Conservation (phyloP, 2,113 vertebrate species). For the Arizona elegans region DNA sequence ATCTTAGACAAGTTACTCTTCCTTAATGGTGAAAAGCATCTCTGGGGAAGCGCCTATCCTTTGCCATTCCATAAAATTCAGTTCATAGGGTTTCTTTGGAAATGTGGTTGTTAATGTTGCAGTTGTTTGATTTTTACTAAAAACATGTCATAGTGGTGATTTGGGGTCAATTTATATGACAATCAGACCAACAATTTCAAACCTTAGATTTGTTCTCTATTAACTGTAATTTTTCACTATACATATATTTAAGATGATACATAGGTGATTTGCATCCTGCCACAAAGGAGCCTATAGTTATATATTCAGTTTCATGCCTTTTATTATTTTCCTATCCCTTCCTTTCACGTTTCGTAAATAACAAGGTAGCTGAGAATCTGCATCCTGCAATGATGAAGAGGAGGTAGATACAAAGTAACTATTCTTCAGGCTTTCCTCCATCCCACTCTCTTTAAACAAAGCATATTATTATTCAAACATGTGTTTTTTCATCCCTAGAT, state of each 20-base stretch:
- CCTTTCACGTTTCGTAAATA: slow-evolving; percentile 1
- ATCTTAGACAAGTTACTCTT: background rate
- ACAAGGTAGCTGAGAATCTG: slow-evolving; percentile 28
- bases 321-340: slow-evolving; percentile 12
- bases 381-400: background rate
- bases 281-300: background rate
- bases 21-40: background rate
- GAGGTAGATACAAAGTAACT: slow-evolving; percentile 25
- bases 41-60: background rate
- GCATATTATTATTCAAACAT: slow-evolving; percentile 25
- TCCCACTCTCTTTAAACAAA: slow-evolving; percentile 49
- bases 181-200: background rate
- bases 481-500: slow-evolving; percentile 29
- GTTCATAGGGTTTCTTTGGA: background rate
- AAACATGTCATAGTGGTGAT: background rate
- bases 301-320: slow-evolving; percentile 18
- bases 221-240: background rate
- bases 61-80: background rate
- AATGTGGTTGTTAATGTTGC: background rate
- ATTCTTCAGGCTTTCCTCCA: slow-evolving; percentile 35
- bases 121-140: background rate
- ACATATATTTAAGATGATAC: background rate
- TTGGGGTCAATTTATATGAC: background rate
- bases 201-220: background rate
- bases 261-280: background rate